Evolutionary conservation across 2,797 vertebrate species (phyloP).

Genomic region (Sebastes kiyomatsui): DNA sequence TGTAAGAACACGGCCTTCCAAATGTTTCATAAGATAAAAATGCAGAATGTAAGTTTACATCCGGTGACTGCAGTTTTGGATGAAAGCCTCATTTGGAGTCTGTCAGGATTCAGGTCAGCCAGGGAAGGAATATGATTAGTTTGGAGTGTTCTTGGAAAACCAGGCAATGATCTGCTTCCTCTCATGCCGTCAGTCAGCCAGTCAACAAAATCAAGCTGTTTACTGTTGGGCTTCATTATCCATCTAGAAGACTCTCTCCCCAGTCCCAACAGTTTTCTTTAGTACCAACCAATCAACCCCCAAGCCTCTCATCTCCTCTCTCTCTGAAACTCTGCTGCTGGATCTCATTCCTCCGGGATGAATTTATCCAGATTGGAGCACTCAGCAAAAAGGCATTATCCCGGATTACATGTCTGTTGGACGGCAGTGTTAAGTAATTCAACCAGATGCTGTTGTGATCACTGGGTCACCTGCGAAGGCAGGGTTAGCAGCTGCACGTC

Average conservation of each 20-base stretch:
- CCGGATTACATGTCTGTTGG: slow-evolving; percentile 85
- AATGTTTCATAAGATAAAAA: slow-evolving; percentile 3
- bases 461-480: slow-evolving; percentile 79
- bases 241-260: slow-evolving; percentile 54
- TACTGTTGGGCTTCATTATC: slow-evolving; percentile 76
- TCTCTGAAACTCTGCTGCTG: slow-evolving; percentile 64
- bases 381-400: slow-evolving; percentile 87
- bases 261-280: slow-evolving; percentile 68
- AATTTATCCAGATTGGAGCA: slow-evolving; percentile 86
- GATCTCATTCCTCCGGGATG: slow-evolving; percentile 79
- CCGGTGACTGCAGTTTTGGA: slow-evolving; percentile 33
- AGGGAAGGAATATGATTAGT: slow-evolving; percentile 62
- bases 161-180: slow-evolving; percentile 67
- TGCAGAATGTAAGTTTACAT: slow-evolving; percentile 13
- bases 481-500: slow-evolving; percentile 45
- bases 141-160: slow-evolving; percentile 73
- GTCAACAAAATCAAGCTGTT: slow-evolving; percentile 80
- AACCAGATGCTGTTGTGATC: slow-evolving; percentile 84
- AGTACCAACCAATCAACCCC: slow-evolving; percentile 74
- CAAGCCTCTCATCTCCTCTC: slow-evolving; percentile 60
- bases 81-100: slow-evolving; percentile 55
- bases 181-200: slow-evolving; percentile 50
- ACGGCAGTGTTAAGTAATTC: slow-evolving; percentile 85
- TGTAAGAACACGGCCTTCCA: background rate
- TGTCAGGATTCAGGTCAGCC: slow-evolving; percentile 72